Evolutionary conservation across 1,140 invertebrate species (phyloP).

Genomic region (Camponotus vicinus): DNA sequence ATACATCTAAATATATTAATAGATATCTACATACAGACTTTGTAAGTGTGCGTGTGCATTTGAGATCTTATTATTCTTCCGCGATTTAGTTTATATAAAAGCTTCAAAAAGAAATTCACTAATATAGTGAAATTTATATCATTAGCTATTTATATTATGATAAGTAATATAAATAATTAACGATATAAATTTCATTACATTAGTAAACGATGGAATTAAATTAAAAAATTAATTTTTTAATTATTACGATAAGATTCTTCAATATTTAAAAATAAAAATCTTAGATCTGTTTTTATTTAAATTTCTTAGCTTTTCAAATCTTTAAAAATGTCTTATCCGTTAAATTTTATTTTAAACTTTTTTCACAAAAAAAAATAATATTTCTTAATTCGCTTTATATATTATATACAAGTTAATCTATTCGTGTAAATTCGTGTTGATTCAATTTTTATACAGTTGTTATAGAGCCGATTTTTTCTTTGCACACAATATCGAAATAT

Average conservation of each 20-base stretch:
- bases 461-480: slow-evolving; percentile 1
- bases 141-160: neutral
- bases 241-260: too few species aligned
- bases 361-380: neutral
- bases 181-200: too few species aligned
- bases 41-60: neutral
- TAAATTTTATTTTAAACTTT: neutral
- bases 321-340: neutral
- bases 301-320: neutral
- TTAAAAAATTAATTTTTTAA: too few species aligned
- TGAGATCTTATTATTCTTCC: neutral
- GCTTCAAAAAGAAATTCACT: neutral
- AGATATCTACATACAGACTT: neutral
- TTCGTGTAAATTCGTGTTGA: neutral
- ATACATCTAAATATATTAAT: neutral
- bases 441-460: slow-evolving; percentile 17
- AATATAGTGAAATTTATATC: too few species aligned
- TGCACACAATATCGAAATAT: slow-evolving; percentile 17
- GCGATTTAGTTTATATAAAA: neutral
- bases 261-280: neutral
- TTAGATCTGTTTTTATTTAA: neutral
- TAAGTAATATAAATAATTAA: neutral
- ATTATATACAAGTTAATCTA: slow-evolving; percentile 6
- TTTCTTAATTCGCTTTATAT: neutral
- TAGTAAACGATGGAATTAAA: too few species aligned